phyloP scores from a whole-genome alignment of 2,888 invertebrate genomes.

The Myopa tessellatipennis region DNA sequence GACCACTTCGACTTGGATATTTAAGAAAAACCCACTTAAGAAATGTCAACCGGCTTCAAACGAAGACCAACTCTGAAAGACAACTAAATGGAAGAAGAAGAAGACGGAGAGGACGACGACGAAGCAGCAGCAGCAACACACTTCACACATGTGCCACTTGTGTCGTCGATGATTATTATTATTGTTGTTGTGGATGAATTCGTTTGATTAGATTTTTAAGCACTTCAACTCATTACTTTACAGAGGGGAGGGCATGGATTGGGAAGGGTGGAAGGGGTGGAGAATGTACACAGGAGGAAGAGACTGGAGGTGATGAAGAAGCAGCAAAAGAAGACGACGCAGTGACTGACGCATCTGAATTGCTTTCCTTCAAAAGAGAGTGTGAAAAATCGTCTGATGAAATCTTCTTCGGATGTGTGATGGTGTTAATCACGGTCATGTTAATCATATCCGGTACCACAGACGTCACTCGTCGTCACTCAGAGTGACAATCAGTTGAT shows the following conservation, averaged over 20 bases:
- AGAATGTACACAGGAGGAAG: too few species aligned
- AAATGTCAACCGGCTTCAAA: neutral
- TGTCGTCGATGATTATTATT: too few species aligned
- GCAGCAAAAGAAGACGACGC: neutral
- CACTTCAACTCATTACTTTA: neutral
- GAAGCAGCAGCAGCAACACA: too few species aligned
- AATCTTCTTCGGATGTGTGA: neutral
- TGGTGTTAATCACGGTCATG: neutral
- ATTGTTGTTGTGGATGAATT: neutral
- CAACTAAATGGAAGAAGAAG: neutral
- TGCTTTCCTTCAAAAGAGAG: neutral
- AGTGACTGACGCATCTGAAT: neutral
- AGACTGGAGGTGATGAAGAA: too few species aligned
- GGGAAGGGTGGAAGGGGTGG: too few species aligned
- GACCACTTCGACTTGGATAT: too few species aligned
- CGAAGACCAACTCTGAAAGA: neutral
- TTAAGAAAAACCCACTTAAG: neutral
- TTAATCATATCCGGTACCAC: neutral
- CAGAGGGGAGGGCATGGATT: neutral
- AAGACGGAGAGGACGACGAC: too few species aligned
- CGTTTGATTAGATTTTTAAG: neutral
- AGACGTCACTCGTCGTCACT: neutral
- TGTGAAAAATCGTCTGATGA: neutral
- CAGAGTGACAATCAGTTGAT: too few species aligned
- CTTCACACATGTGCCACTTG: too few species aligned